Conservation (phyloP, 2,113 vertebrate genomes). For the Cavia aperea region DNA sequence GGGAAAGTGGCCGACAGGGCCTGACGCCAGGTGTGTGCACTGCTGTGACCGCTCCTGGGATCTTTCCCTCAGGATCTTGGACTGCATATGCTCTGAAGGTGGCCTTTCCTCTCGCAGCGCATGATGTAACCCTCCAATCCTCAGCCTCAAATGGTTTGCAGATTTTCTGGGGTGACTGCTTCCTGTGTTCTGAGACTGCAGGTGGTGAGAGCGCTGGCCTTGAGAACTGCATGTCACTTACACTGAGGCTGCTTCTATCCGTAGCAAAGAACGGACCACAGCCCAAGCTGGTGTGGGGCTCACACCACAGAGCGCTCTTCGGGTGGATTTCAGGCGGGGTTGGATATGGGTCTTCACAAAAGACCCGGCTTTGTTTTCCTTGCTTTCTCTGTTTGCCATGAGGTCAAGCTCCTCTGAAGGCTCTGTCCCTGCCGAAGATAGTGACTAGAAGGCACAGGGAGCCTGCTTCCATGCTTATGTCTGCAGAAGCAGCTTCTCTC, state of each 20-base stretch:
- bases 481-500: neutral
- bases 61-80: neutral
- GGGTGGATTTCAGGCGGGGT: conserved; percentile 20
- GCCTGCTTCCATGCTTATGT: neutral
- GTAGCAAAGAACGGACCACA: neutral
- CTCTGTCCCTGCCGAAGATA: neutral
- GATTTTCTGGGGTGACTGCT: conserved; percentile 43
- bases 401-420: neutral
- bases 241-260: neutral
- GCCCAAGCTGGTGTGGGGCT: neutral
- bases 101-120: conserved; percentile 20
- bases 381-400: neutral
- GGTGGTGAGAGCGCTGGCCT: conserved; percentile 14
- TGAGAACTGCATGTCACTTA: neutral
- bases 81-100: neutral
- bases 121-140: conserved; percentile 32
- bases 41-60: conserved; percentile 38
- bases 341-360: neutral
- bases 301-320: neutral
- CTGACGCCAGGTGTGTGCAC: neutral
- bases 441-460: neutral
- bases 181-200: conserved; percentile 41
- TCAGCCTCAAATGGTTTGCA: conserved; percentile 52
- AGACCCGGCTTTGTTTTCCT: neutral
- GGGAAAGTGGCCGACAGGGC: neutral